A percentile compares a stretch with the other conserved stretches of the same genome.
Conservation (phyloP, 2,888 invertebrate genomes). For the Callosobruchus maculatus region DNA sequence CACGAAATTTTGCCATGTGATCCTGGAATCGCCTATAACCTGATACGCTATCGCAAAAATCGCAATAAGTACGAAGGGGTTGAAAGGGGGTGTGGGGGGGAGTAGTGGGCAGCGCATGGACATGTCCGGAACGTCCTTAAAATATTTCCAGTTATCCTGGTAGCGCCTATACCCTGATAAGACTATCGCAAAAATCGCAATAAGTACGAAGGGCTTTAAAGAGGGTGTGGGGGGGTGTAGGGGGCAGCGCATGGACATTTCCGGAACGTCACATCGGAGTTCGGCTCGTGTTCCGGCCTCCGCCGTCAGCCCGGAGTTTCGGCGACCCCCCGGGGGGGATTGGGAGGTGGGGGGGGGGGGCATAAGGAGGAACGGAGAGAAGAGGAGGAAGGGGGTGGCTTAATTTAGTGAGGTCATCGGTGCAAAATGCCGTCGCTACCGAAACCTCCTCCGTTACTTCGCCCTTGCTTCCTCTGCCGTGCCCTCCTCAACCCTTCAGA, state of each 20-base stretch:
- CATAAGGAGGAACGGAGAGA: not conserved
- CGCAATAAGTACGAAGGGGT: no score
- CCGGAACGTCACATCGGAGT: not conserved
- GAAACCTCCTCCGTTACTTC: not conserved
- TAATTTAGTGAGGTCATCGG: not conserved
- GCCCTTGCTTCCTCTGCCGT: not conserved
- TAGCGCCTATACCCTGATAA: no score
- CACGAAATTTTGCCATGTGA: no score
- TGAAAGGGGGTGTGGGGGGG: no score
- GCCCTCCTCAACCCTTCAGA: not conserved
- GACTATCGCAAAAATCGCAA: no score
- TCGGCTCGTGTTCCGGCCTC: not conserved
- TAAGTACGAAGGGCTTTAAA: no score
- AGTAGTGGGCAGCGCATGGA: no score
- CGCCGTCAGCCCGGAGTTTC: not conserved
- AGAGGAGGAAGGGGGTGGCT: not conserved
- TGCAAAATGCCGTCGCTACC: not conserved
- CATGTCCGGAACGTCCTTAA: no score
- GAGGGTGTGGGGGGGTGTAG: no score
- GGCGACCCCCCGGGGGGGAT: not conserved
- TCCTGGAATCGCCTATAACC: no score
- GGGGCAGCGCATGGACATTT: not conserved
- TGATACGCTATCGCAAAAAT: no score
- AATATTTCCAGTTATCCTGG: no score
- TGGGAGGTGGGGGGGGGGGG: not conserved